Evolutionary conservation across 2,113 vertebrate genomes (phyloP).

Genomic region (Ptyas mucosa): DNA sequence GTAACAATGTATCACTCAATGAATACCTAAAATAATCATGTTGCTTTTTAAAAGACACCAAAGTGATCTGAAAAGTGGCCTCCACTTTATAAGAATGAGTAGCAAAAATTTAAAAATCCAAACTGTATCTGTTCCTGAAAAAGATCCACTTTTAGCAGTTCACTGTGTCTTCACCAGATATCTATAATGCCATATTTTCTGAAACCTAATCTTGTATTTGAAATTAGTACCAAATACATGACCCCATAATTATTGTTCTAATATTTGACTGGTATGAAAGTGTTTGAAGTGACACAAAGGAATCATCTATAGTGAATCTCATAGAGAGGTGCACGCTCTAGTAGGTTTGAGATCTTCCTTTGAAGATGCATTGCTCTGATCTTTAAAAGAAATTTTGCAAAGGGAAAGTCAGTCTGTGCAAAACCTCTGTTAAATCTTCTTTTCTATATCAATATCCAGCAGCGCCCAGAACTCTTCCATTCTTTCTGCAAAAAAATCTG

Average conservation of each 20-base stretch:
- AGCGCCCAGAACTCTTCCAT: constrained; percentile 40
- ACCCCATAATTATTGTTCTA: constrained; percentile 39
- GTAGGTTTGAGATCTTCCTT: constrained; percentile 34
- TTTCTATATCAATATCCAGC: constrained; percentile 53
- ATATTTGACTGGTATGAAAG: constrained; percentile 13
- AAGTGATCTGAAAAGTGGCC: not conserved
- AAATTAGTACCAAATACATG: not conserved
- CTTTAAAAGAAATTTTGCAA: constrained; percentile 28
- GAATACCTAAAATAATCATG: not conserved
- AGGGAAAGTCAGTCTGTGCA: constrained; percentile 4
- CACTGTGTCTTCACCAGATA: not conserved
- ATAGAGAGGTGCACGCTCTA: not conserved
- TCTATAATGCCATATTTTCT: not conserved
- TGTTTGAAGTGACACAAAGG: constrained; percentile 18
- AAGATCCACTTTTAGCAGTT: not conserved
- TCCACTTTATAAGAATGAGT: not conserved
- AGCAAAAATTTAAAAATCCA: not conserved
- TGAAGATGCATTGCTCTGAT: constrained; percentile 45
- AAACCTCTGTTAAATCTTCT: constrained; percentile 31
- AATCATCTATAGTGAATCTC: not conserved
- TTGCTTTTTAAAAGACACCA: not conserved
- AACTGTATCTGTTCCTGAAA: not conserved
- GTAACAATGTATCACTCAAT: not conserved
- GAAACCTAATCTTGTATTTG: not conserved
- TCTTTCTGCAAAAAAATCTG: constrained; percentile 20